A percentile compares a stretch with the other conserved stretches of the same genome.
Evolutionary conservation across 2,113 vertebrate species (phyloP).

Genomic region (Sterna hirundo): DNA sequence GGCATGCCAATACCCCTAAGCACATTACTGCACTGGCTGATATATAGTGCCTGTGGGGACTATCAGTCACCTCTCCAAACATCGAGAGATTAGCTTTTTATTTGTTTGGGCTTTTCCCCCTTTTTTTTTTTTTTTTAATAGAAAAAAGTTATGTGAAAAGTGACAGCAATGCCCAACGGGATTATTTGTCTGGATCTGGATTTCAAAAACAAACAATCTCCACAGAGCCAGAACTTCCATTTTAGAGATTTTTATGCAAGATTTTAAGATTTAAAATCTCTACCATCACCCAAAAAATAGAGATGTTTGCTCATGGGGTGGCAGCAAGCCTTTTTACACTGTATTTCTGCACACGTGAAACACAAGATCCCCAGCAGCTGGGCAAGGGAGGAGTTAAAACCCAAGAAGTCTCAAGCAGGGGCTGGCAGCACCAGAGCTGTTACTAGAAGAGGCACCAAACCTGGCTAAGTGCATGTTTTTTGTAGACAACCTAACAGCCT

Average conservation of each 20-base stretch:
- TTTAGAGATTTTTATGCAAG: neutral
- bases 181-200: neutral
- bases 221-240: neutral
- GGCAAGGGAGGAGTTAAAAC: neutral
- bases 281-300: neutral
- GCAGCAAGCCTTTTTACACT: neutral
- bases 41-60: neutral
- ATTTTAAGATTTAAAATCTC: neutral
- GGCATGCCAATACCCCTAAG: neutral
- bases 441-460: neutral
- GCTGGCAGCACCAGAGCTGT: neutral
- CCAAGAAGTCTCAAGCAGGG: neutral
- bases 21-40: neutral
- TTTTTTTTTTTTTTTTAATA: neutral
- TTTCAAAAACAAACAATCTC: neutral
- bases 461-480: accelerated
- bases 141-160: neutral
- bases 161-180: neutral
- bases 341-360: neutral
- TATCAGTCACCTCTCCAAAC: neutral
- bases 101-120: neutral
- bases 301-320: accelerated
- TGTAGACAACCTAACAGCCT: neutral
- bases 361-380: neutral
- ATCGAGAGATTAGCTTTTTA: neutral